Base-by-base conservation (phyloP, 1,140 invertebrate species). In the Yoshiicerus persimilis region DNA sequence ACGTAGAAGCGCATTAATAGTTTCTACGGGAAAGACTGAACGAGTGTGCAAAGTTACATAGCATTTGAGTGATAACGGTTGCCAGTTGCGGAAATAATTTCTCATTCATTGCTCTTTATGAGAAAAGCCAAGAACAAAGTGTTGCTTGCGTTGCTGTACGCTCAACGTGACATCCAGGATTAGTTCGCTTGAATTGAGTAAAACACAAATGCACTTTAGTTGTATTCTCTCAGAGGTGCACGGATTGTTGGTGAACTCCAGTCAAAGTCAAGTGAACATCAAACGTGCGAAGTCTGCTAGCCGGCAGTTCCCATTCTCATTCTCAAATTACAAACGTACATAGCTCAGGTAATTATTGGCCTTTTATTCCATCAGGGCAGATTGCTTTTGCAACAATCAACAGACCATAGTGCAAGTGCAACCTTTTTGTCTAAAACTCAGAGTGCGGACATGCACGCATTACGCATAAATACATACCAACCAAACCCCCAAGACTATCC, bases 221-320 rank as follows among this genome's bases (percentile, higher is more conserved):
- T 56, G 47, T 56, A 56, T 56, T 30, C 25, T 13, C 25, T 30
- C 27, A 30, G 30, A 70, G 30, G 25, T 30, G 30, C 66, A 30
- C 10, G 30, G 27, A 66, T 30, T 16, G 30, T 16, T 10, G 30
- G 75, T 80, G 75, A 38, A 80, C 30, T 80, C 27, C 20, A 80
- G 27, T 70, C 20, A 34, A 38, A 38, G 32, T 34, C 23, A 77
- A 77, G 75, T 80, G 75, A 80, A 80, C 47, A 56, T 56, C 47
- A 56, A 56, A 56, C 75, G 75, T 80, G 75, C 75, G 75, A 80
- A 80, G 75, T 80, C 75, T 34, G 75, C 75, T 36, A 38, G 75
- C 75, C 75, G 75, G 75, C 75, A 38, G 34, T 80, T 80, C 75
- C 75, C 75, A 80, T 80, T 80, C 75, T 80, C 75, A 80, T 80